These are phyloP conservation scores for Decapterus maruadsi DNA, from an alignment of 2,797 vertebrate species.

Conservation along the genomic window DNA sequence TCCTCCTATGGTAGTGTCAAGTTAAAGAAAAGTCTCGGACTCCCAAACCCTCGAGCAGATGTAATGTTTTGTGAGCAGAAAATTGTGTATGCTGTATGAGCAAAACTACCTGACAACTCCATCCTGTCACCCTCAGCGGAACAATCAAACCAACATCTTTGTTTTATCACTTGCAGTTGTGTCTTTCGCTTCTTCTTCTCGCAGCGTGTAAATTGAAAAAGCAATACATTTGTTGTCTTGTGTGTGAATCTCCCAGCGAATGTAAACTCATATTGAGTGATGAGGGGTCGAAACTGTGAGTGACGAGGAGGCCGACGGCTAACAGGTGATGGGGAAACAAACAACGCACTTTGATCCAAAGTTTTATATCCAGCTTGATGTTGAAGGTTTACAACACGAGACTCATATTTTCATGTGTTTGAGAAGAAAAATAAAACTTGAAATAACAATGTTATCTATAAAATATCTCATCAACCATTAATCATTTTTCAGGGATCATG, in stretches of 20 bases:
- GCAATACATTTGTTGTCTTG: constrained; percentile 42
- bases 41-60: constrained; percentile 12
- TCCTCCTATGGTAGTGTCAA: constrained; percentile 43
- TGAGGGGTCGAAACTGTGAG: neutral
- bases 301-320: neutral
- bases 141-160: neutral
- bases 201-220: constrained; percentile 22
- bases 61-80: constrained; percentile 37
- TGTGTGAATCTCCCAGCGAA: neutral
- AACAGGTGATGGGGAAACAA: neutral
- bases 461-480: neutral
- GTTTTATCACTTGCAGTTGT: neutral
- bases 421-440: constrained; percentile 2
- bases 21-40: constrained; percentile 17
- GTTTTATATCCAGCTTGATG: constrained; percentile 36
- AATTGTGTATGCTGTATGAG: constrained; percentile 28
- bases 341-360: constrained; percentile 18
- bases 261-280: constrained; percentile 55
- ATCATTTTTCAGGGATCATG: neutral
- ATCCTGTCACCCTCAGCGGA: constrained; percentile 1
- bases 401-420: neutral
- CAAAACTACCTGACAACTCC: constrained; percentile 6
- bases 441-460: neutral
- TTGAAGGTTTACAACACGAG: constrained; percentile 6
- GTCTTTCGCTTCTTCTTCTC: constrained; percentile 21